Evolutionary conservation across 2,797 vertebrate genomes (phyloP).

Genomic region (Halcyon badia): DNA sequence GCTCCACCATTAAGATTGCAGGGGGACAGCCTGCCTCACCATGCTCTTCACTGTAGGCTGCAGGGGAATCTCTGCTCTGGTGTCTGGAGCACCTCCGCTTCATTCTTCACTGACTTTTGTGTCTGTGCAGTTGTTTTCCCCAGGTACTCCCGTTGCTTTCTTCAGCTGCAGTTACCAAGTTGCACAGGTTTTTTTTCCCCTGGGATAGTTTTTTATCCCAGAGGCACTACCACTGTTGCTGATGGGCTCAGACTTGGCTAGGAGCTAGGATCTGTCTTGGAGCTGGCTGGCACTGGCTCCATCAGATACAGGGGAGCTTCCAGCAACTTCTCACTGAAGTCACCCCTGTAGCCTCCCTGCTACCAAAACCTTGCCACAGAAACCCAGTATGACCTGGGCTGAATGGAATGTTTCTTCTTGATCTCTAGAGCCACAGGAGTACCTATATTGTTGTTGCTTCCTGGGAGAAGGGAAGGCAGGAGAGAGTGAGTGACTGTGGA

Average conservation of each 20-base stretch:
- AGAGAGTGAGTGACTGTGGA: neutral
- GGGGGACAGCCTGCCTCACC: neutral
- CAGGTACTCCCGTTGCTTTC: neutral
- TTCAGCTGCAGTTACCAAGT: neutral
- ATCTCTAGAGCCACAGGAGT: neutral
- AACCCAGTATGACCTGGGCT: neutral
- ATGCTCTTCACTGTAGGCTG: neutral
- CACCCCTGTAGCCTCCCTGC: neutral
- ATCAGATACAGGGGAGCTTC: neutral
- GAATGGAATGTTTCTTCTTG: neutral
- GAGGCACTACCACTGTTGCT: neutral
- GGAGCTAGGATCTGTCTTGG: neutral
- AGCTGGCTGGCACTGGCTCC: neutral
- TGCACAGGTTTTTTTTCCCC: neutral
- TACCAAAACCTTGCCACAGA: neutral
- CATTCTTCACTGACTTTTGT: neutral
- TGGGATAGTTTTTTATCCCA: neutral
- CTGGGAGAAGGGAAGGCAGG: neutral
- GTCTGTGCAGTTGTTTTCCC: neutral
- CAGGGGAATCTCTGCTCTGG: neutral
- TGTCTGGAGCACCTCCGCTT: neutral
- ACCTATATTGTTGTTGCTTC: neutral
- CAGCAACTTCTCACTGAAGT: neutral
- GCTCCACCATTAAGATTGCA: neutral
- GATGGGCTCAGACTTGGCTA: neutral